Conservation (phyloP, 2,888 invertebrate species). For the Thecocarcelia acutangulata region DNA sequence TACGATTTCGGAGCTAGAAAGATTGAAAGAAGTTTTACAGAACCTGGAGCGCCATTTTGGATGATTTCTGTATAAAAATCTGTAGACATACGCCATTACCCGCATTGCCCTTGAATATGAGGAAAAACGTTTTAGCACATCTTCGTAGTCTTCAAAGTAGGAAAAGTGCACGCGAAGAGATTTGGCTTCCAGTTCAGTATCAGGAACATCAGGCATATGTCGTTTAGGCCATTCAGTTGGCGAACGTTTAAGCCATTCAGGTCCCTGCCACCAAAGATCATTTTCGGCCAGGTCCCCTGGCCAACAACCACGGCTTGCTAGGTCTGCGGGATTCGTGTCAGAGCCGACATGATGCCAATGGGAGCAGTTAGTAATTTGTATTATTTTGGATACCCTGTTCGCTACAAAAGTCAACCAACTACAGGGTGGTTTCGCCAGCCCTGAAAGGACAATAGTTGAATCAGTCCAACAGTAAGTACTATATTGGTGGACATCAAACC, state of each 20-base stretch:
- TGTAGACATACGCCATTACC: no score
- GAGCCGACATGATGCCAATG: conserved; percentile 61
- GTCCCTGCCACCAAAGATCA: conserved; percentile 53
- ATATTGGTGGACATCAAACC: background rate
- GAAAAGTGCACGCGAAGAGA: conserved; percentile 3
- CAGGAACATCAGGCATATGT: background rate
- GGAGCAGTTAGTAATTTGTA: background rate
- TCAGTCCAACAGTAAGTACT: background rate
- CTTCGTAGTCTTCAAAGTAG: conserved; percentile 12
- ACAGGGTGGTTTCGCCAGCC: conserved; percentile 30
- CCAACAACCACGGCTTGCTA: no score
- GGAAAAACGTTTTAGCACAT: conserved; percentile 39
- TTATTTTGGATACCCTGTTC: no score
- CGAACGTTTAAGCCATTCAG: conserved; percentile 13
- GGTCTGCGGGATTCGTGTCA: conserved; percentile 60
- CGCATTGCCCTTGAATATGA: no score
- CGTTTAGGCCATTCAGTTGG: background rate
- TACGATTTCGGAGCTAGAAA: conserved; percentile 16
- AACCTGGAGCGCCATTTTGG: background rate
- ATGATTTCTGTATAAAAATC: conserved; percentile 32
- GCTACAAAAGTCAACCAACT: conserved; percentile 60
- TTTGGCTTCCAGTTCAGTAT: conserved; percentile 38
- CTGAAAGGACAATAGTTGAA: background rate
- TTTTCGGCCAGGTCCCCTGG: conserved; percentile 10
- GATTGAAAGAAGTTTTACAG: background rate